Percentiles rank a stretch among this genome's conserved stretches.
These are phyloP conservation scores for Sarcophaga bullata DNA, from an alignment of 1,140 invertebrate species.

Conservation along the genomic window DNA sequence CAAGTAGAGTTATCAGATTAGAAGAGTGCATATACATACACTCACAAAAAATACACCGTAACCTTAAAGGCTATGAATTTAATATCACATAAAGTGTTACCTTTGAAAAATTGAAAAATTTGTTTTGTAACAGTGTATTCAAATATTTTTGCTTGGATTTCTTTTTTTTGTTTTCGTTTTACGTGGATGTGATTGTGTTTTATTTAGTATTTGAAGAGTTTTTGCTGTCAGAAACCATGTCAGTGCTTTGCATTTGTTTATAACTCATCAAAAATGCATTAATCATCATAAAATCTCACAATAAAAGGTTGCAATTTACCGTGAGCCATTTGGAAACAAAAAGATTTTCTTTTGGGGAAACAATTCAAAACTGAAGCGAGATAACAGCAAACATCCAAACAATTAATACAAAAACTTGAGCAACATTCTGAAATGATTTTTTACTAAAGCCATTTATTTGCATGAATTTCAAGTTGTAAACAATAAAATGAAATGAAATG, in stretches of 20 bases:
- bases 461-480: no score
- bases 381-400: no score
- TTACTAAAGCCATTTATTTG: no score
- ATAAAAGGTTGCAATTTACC: slow-evolving; percentile 10
- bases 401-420: no score
- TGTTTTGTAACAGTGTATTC: not conserved
- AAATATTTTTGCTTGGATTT: not conserved
- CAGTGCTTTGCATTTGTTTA: slow-evolving; percentile 29
- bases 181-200: no score
- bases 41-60: not conserved
- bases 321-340: not conserved
- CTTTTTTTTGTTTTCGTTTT: not conserved
- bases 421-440: no score
- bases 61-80: not conserved
- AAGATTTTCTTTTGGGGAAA: not conserved
- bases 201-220: not conserved
- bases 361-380: no score
- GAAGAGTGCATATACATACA: not conserved
- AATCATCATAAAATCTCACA: slow-evolving; percentile 29
- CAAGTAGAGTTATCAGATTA: not conserved
- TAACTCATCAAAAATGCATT: slow-evolving; percentile 42
- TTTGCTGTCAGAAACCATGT: slow-evolving; percentile 20
- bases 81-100: not conserved
- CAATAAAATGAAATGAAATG: no score
- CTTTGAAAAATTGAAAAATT: not conserved